Evolutionary conservation across 2,797 vertebrate genomes (phyloP), one percentile per base, ranked within the genome.

Genomic region (Sebastes diploproa): DNA sequence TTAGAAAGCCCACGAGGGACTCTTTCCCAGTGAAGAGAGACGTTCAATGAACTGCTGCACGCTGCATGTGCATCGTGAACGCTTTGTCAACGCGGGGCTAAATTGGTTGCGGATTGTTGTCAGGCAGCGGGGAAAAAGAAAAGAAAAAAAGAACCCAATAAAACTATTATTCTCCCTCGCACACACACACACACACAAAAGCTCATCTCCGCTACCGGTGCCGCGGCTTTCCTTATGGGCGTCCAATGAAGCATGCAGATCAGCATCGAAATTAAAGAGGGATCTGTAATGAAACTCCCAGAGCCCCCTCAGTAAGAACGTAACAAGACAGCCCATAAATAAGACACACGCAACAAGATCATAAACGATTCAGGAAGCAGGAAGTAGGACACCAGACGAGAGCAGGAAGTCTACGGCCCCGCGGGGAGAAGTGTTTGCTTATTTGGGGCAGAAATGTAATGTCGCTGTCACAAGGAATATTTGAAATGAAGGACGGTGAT

Each of bases 101-200:
- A 92, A 92, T 91, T 90, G 85, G 81, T 84, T 82, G 80, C 7
- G 36, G 85, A 82, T 90, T 90, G 91, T 92, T 91, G 81, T 91
- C 85, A 77, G 85, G 72, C 29, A 32, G 68, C 23, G 34, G 42
- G 27, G 27, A 30, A 34, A 25, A 4, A 14, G 20, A 62, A 66
- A 20, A 30, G 36, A 72, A 65, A 75, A 72, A 67, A 13, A 29
- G 13, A 4, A 13, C 5, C 16, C 73, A 84, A 88, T 82, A 84
- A 82, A 88, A 86, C 74, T 58, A 86, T 89, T 83, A 72, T 83
- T 80, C 78, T 78, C 81, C 61, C 58, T 72, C 8, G 3, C 67
- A 63, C 59, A 22, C 73, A 61, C 36, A 36, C 34, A 23, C 23
- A 23, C 23, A 23, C 25, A 25, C 25, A 85, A 86, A 88, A 79